A percentile compares a stretch with the other conserved stretches of the same genome.
Conservation (phyloP, 1,140 invertebrate species). For the Gonatopus flavifemur region DNA sequence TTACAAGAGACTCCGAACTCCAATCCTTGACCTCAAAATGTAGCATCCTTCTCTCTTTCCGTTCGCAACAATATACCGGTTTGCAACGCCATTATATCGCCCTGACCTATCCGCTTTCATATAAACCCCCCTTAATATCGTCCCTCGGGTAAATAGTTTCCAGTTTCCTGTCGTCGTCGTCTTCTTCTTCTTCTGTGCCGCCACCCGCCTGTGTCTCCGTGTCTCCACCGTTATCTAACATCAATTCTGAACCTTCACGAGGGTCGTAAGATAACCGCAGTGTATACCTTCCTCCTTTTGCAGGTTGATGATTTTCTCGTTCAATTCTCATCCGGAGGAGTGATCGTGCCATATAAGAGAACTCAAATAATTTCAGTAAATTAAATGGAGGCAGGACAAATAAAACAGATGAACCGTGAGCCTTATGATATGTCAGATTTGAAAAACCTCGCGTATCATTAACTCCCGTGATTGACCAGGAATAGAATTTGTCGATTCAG, state of each 20-base stretch:
- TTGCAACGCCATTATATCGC: conserved; percentile 32
- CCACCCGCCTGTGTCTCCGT: conserved; percentile 1
- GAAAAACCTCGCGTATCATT: no score
- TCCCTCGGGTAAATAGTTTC: conserved; percentile 51
- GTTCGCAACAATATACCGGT: conserved; percentile 28
- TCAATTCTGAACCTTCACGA: conserved; percentile 34
- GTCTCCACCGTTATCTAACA: conserved; percentile 28
- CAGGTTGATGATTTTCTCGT: conserved; percentile 25
- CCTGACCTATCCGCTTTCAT: conserved; percentile 47
- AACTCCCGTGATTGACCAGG: no score
- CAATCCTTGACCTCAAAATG: neutral
- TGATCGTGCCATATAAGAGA: no score
- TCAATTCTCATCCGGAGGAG: no score
- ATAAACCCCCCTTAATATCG: conserved; percentile 47
- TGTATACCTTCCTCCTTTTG: neutral
- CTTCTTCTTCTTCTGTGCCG: no score
- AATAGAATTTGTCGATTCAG: no score
- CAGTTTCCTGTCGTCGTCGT: conserved; percentile 42
- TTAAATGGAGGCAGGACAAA: no score
- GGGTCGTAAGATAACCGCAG: conserved; percentile 33
- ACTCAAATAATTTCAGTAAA: no score
- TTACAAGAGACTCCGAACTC: no score
- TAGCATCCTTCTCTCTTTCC: conserved; percentile 16
- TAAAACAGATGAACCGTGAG: no score
- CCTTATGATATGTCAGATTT: no score